Percentiles rank a stretch among this genome's conserved stretches.
phyloP scores from a whole-genome alignment of 2,113 vertebrate genomes.

The Thamnophis sirtalis region DNA sequence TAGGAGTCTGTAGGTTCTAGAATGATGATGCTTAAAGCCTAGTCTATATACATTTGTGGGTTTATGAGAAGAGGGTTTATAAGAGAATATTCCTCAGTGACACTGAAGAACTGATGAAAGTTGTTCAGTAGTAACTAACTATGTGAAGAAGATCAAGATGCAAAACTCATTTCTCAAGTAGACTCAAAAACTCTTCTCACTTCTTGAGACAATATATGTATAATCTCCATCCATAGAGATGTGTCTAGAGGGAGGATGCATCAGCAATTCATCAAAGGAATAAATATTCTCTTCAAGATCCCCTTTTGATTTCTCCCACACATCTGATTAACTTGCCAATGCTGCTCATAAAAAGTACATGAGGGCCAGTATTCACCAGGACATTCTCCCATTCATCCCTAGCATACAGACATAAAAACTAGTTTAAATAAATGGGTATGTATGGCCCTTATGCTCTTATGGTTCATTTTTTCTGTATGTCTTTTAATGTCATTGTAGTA shows the following conservation, averaged over 20 bases:
- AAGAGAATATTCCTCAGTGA: neutral
- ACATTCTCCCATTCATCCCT: neutral
- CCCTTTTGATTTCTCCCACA: neutral
- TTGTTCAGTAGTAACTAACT: neutral
- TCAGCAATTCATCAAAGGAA: slow-evolving; percentile 11
- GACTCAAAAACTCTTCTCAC: neutral
- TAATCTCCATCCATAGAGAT: neutral
- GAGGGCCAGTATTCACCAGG: neutral
- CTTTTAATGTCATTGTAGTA: neutral
- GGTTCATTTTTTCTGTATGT: neutral
- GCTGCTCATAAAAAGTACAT: neutral
- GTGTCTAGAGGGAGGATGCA: neutral
- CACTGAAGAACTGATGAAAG: neutral
- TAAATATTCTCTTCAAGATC: neutral
- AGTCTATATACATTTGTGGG: neutral
- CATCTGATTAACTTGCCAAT: neutral
- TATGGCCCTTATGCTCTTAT: neutral
- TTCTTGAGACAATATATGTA: neutral
- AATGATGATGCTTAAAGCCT: neutral
- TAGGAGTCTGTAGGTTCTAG: neutral
- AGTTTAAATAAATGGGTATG: neutral
- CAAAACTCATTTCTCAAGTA: neutral
- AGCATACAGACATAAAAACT: neutral
- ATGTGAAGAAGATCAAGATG: neutral
- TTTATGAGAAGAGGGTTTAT: neutral